Conservation (phyloP, 92 coral and sea anemone species). For the Anthopleura xanthogrammica region DNA sequence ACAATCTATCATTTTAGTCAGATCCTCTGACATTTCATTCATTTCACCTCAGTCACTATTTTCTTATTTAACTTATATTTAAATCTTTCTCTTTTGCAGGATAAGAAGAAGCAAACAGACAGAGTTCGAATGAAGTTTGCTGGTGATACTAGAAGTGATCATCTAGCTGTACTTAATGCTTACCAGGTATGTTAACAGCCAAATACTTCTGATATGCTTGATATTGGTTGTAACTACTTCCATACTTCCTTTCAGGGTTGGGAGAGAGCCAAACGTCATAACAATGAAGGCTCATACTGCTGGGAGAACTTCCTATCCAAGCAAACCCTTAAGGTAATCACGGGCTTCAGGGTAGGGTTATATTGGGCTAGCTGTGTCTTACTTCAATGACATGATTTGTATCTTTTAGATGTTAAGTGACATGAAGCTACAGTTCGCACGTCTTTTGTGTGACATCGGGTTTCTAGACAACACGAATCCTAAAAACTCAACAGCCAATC, state of each 20-base stretch:
- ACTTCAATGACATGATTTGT: not conserved
- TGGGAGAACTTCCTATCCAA: conserved; percentile 91
- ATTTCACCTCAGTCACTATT: not conserved
- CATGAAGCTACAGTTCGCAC: conserved; percentile 72
- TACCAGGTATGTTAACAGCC: conserved; percentile 52
- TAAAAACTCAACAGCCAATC: conserved; percentile 61
- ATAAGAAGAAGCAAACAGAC: conserved; percentile 83
- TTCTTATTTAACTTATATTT: not conserved
- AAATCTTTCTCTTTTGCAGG: conserved; percentile 36
- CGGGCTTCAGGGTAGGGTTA: not conserved
- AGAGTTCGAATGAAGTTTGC: conserved; percentile 73
- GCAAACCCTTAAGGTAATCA: conserved; percentile 74
- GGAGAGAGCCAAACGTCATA: conserved; percentile 68
- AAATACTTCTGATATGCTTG: not conserved
- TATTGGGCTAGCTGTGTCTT: not conserved
- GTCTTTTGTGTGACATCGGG: conserved; percentile 71
- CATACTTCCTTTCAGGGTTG: conserved; percentile 63
- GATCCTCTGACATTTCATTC: not conserved
- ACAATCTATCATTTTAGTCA: no score
- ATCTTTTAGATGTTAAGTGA: conserved; percentile 79
- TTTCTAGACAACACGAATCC: conserved; percentile 71
- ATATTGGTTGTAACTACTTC: no score
- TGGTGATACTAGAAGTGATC: conserved; percentile 80
- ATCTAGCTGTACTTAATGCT: conserved; percentile 79
- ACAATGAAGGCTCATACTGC: conserved; percentile 64